phyloP scores from a whole-genome alignment of 2,113 vertebrate genomes.

The Corythornis cristatus region DNA sequence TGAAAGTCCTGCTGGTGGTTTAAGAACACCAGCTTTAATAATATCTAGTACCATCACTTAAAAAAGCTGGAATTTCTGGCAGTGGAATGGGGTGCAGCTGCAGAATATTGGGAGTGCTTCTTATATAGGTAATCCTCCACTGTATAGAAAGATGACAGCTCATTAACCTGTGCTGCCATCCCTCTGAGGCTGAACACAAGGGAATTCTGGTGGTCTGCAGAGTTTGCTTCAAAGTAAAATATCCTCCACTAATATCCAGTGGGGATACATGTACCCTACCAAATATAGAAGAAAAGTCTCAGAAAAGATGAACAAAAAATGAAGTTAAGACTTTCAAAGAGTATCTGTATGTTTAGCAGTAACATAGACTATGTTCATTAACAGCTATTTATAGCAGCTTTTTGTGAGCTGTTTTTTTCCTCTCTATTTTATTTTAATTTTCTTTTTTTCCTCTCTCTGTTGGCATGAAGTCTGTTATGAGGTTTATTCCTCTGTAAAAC shows the following conservation, averaged over 20 bases:
- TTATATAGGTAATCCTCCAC: not conserved
- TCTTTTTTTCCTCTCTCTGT: not conserved
- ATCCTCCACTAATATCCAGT: not conserved
- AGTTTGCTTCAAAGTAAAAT: conserved; percentile 29
- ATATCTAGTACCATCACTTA: not conserved
- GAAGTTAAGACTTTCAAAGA: not conserved
- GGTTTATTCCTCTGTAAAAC: not conserved
- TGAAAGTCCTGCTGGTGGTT: conserved; percentile 19
- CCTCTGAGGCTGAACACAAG: not conserved
- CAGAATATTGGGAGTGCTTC: not conserved
- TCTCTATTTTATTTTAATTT: not conserved
- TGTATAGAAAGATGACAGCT: fast-evolving
- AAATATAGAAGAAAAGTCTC: not conserved
- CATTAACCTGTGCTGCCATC: conserved; percentile 11
- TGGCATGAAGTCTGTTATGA: not conserved
- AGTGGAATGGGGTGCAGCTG: not conserved
- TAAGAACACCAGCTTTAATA: conserved; percentile 22
- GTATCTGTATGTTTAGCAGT: conserved; percentile 19
- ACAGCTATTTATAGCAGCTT: conserved; percentile 2
- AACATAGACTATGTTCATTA: not conserved
- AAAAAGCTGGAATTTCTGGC: not conserved
- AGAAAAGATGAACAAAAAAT: not conserved
- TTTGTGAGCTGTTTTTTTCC: not conserved
- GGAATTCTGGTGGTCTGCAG: not conserved
- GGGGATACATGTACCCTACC: not conserved